These are phyloP conservation scores for Buphagus erythrorhynchus DNA, from an alignment of 2,797 vertebrate genomes.

Conservation along the genomic window DNA sequence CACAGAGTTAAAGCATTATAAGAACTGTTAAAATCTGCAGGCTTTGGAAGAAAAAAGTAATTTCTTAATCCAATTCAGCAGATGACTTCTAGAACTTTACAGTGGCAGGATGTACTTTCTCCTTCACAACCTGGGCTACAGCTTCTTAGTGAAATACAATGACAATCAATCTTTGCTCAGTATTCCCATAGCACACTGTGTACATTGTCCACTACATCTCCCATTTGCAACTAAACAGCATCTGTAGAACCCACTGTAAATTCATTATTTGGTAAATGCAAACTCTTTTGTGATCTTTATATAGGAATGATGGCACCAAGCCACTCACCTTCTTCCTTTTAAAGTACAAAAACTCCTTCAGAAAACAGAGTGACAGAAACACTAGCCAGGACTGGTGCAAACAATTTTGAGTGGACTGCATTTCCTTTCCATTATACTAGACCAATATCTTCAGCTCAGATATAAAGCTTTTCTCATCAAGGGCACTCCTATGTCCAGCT, in stretches of 20 bases:
- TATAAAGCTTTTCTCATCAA: neutral
- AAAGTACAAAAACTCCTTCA: neutral
- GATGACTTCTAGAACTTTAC: neutral
- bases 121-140: neutral
- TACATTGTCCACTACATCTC: neutral
- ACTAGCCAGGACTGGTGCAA: neutral
- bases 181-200: neutral
- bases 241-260: neutral
- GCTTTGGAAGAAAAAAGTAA: neutral
- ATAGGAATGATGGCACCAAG: neutral
- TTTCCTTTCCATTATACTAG: neutral
- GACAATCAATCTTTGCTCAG: neutral
- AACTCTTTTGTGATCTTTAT: neutral
- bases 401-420: neutral
- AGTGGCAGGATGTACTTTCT: accelerated
- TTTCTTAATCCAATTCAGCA: neutral
- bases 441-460: neutral
- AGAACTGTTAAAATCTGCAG: neutral
- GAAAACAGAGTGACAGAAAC: neutral
- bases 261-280: neutral
- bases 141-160: neutral
- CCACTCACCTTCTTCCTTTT: neutral
- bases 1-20: neutral
- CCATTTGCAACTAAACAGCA: neutral
- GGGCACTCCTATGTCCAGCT: neutral